Evolutionary conservation across 2,797 vertebrate genomes (phyloP).

Genomic region (Falco berigora): DNA sequence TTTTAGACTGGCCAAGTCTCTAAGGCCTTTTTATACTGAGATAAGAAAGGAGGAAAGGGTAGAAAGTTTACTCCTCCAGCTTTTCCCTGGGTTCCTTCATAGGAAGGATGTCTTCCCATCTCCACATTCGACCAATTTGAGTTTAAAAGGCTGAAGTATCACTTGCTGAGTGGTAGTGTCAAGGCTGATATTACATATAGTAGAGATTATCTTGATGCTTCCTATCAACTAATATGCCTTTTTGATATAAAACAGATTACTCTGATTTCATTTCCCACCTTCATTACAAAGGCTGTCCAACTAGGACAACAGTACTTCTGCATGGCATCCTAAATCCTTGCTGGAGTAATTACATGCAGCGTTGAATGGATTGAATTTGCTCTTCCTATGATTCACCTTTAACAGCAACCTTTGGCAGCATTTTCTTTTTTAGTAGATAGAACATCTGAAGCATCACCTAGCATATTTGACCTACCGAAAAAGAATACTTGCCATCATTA

Average conservation of each 20-base stretch:
- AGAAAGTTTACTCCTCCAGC: background rate
- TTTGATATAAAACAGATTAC: background rate
- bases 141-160: background rate
- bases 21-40: background rate
- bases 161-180: background rate
- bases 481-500: background rate
- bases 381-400: background rate
- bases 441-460: background rate
- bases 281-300: background rate
- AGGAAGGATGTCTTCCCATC: background rate
- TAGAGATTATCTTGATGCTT: background rate
- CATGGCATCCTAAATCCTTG: background rate
- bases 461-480: background rate
- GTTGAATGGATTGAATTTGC: background rate
- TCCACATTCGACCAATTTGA: background rate
- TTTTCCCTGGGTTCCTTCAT: background rate
- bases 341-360: background rate
- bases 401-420: background rate
- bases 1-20: background rate
- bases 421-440: background rate
- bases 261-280: constrained; percentile 10
- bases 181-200: background rate
- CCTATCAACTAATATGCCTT: background rate
- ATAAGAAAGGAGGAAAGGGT: background rate
- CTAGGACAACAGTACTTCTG: background rate